phyloP scores from a whole-genome alignment of 2,888 invertebrate species.

The Coelopa pilipes region DNA sequence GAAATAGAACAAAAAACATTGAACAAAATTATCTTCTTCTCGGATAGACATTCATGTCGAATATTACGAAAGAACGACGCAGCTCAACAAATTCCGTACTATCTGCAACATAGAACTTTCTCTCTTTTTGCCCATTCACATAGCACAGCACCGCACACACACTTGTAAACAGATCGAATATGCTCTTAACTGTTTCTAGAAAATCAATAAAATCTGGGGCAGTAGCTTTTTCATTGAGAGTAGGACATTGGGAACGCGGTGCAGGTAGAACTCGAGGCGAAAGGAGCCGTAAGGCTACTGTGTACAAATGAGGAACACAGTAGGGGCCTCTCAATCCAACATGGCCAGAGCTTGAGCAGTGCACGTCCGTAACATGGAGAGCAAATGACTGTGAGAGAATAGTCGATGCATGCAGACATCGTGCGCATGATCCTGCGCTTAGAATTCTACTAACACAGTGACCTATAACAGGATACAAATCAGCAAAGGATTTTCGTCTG shows the following conservation, averaged over 20 bases:
- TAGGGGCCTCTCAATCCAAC: background rate
- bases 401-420: too few relatives aligned
- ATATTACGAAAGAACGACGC: conserved; percentile 11
- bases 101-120: conserved; percentile 44
- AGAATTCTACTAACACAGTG: conserved; percentile 49
- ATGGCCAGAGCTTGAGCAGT: background rate
- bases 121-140: conserved; percentile 40
- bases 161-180: too few relatives aligned
- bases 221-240: conserved; percentile 49
- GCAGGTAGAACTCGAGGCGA: conserved; percentile 21
- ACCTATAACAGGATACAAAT: conserved; percentile 43
- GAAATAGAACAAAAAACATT: too few relatives aligned
- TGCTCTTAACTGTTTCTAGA: conserved; percentile 4
- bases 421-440: conserved; percentile 19
- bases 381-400: background rate
- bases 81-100: conserved; percentile 19
- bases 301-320: background rate
- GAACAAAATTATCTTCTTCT: too few relatives aligned
- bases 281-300: background rate
- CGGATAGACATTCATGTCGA: too few relatives aligned
- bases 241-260: background rate
- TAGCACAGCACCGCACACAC: background rate
- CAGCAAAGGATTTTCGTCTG: conserved; percentile 34
- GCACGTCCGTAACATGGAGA: background rate
- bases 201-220: conserved; percentile 66